Percentiles rank a stretch among this genome's conserved stretches.
Evolutionary conservation across 2,113 vertebrate species (phyloP).

Genomic region (Laterallus jamaicensis): DNA sequence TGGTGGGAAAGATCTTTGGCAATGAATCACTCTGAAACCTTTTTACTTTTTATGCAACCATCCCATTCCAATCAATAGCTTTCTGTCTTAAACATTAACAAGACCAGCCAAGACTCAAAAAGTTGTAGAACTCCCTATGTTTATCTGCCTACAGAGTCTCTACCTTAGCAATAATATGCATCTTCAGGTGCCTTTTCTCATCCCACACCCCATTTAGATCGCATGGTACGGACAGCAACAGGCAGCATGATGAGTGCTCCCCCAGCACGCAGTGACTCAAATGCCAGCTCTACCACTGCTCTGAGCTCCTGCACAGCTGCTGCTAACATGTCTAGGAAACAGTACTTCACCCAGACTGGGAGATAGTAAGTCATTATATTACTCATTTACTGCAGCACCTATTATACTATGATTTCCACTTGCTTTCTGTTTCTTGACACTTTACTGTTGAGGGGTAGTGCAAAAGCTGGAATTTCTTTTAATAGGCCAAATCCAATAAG

Average conservation of each 20-base stretch:
- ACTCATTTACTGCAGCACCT: neutral
- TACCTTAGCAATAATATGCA: neutral
- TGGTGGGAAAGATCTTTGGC: neutral
- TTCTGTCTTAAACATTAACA: neutral
- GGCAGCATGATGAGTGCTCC: conserved; percentile 74
- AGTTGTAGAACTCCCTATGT: neutral
- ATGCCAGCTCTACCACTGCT: conserved; percentile 74
- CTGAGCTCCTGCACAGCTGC: conserved; percentile 75
- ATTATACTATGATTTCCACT: neutral
- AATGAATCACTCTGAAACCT: neutral
- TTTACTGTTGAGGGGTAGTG: neutral
- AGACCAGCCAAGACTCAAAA: neutral
- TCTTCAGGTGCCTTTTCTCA: neutral
- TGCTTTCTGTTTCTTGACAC: neutral
- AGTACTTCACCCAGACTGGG: conserved; percentile 82
- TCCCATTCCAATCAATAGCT: neutral
- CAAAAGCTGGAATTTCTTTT: neutral
- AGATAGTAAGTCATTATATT: conserved; percentile 72
- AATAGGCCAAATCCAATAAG: neutral
- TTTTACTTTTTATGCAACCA: neutral
- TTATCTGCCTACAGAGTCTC: neutral
- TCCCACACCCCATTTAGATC: conserved; percentile 51
- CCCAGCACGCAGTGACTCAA: conserved; percentile 72
- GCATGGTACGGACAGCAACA: conserved; percentile 19
- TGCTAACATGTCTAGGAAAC: conserved; percentile 53